Base-by-base conservation (phyloP, 2,113 vertebrate genomes). In the Proterorhinus semilunaris region DNA sequence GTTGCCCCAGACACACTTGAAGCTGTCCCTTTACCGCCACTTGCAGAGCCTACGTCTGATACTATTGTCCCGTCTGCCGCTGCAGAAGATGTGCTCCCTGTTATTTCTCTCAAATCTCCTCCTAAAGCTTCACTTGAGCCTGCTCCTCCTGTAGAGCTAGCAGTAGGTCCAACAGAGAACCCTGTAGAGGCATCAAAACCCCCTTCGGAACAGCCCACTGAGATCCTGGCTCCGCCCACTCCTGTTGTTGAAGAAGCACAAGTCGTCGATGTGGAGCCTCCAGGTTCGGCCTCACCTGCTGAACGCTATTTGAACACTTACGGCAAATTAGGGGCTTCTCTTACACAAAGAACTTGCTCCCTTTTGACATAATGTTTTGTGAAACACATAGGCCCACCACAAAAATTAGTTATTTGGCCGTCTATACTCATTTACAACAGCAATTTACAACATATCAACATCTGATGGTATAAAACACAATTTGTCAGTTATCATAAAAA, bases 241-340 rank as follows among this genome's bases (percentile, higher is more conserved):
- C 63, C 12, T 61, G 49, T 45, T 1, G 13, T 66, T 15, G 82
- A 87, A 8, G 78, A 85, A 65, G n/a, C 47, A 8, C 51, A 59
- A 15, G 59, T 44, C 13, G 43, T 78, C 9, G 1, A 46, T 13
- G 47, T 73, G 16, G 75, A 17, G 15, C 46, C 72, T 0, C 69
- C 61, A 78, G 83, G 89, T 91, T 47, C 9, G 42, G 10, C 1
- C 15, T 16, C 43, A 16, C 9, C 46, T n/a, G 9, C 15, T n/a
- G 21, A n/a, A 5, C 50, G 11, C 9, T 17, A 17, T 54, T 54
- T 54, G 16, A 17, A 52, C 6, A n/a, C 12, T 52, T n/a, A 49
- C 11, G 13, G 10, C 10, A 49, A 49, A 49, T 53, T 9, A 53
- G 51, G 21, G 21, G 21, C 27, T 36, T 36, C 27, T 36, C 27